Evolutionary conservation across 2,797 vertebrate species (phyloP), one percentile per base, ranked within the genome.

Genomic region (Gymnoscopelus microlampas): DNA sequence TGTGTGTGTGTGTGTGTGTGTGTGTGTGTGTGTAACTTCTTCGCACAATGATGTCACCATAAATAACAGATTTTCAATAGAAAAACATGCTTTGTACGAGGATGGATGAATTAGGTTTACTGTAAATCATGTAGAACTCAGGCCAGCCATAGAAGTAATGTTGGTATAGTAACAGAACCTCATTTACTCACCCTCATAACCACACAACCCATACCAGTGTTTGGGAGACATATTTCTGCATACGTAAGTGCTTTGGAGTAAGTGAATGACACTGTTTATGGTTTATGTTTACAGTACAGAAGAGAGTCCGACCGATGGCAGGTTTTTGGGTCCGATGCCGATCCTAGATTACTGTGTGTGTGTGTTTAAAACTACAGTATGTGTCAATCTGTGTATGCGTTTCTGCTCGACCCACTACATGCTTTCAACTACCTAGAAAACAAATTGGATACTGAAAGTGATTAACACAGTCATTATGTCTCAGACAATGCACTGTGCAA

Each of bases 181-280:
- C 19, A 24, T 56, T 71, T 53, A 64, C 55, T 2, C 48, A 54
- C 66, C 70, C 53, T 60, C 44, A 14, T 26, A 65, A 84, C 79
- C 74, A 68, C 75, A 65, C 12, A 32, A 4, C 70, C 68, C 78
- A 60, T 78, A 71, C 56, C 60, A 55, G 50, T 56, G 66, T 57
- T 70, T 49, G 67, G 59, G 66, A 47, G 32, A 32, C 32, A 65
- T 26, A 35, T 75, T 80, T 82, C 76, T 83, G 82, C 85, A 73
- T 54, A 72, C 58, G 15, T 49, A 73, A 77, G 80, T 60, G 72
- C 29, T 84, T 79, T 70, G 23, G 78, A 75, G 55, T 39, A 44
- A 73, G 74, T 58, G 14, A 1, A 59, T 23, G 66, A 76, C 69
- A 26, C 67, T 26, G 63, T 80, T 60, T 63, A n/a, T 49, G 44